A percentile compares a stretch with the other conserved stretches of the same genome.
Conservation (phyloP, 2,113 vertebrate species). For the Oryzias celebensis region DNA sequence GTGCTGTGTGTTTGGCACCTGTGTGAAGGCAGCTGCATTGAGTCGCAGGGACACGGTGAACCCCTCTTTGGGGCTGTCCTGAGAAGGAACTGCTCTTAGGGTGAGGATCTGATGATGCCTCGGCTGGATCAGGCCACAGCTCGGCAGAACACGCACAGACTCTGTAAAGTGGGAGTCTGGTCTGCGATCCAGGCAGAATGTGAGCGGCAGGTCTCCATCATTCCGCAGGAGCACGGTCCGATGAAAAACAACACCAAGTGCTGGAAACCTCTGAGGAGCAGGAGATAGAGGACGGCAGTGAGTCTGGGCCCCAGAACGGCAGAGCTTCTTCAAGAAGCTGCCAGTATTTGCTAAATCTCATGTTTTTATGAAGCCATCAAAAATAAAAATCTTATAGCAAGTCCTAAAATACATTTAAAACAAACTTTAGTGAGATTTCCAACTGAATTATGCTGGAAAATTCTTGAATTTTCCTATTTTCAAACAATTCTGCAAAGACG, state of each 20-base stretch:
- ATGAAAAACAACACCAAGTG: slow-evolving; percentile 72
- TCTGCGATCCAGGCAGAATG: slow-evolving; percentile 77
- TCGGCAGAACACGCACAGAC: slow-evolving; percentile 76
- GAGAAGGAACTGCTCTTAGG: slow-evolving; percentile 76
- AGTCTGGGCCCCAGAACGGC: no score
- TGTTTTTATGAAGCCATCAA: no score
- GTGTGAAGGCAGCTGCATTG: slow-evolving; percentile 80
- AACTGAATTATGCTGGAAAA: no score
- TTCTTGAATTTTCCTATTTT: no score
- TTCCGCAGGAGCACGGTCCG: slow-evolving; percentile 84
- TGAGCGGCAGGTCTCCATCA: slow-evolving; percentile 74
- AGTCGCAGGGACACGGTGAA: slow-evolving; percentile 80
- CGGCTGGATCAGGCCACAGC: slow-evolving; percentile 79
- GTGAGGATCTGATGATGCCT: slow-evolving; percentile 85
- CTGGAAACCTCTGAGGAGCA: slow-evolving; percentile 82
- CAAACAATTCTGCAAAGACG: no score
- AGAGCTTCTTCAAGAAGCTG: no score
- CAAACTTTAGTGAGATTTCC: no score
- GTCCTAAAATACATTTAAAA: no score
- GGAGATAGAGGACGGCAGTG: not conserved
- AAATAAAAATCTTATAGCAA: no score
- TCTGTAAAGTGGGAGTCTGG: slow-evolving; percentile 22
- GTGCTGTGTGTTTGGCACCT: slow-evolving; percentile 72
- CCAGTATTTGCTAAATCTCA: no score
- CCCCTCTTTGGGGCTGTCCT: slow-evolving; percentile 60